Evolutionary conservation across 2,888 invertebrate species (phyloP), one percentile per base, ranked within the genome.

Genomic region (Rapana venosa): DNA sequence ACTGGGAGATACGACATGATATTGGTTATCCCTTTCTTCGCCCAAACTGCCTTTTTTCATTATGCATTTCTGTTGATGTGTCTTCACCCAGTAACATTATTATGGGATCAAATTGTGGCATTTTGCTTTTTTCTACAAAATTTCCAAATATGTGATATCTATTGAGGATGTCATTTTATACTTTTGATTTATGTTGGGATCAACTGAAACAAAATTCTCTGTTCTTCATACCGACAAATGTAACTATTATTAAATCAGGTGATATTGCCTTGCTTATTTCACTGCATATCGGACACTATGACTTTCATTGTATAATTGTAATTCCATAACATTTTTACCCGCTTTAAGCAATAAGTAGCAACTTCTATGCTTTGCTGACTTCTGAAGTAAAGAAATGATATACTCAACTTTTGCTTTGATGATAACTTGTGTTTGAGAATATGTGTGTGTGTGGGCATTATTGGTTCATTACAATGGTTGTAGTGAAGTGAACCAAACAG

Each of bases 331-430:
- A 89, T 85, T 89, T 89, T 89, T 89, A 89, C 89, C 84, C 90
- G 91, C 91, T 91, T 91, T 20, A 47, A 90, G 91, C 91, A 91
- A 91, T 89, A 90, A 88, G 74, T 90, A 87, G 58, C 88, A 86
- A 81, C 87, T 88, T 66, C 90, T 90, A 81, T 90, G 92, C 91
- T 92, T 92, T 89, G 92, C 91, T 92, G 91, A 91, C 87, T 90
- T 90, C 90, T 90, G 87, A 90, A 91, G 74, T 81, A 88, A 88
- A 88, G 74, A 77, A 86, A 35, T 30, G 30, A 66, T 58, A 86
- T 86, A 86, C 32, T 66, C 86, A 83, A 32, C 47, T 47, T 47
- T 47, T 47, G 47, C 47, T 47, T 47, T 47, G 47, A 8, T 47
- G 47, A 47, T 47, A n/a, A n/a, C n/a, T 66, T 66, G 66, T 66